These are phyloP conservation scores for Chalcis sispes DNA, from an alignment of 2,888 invertebrate genomes.

Conservation along the genomic window DNA sequence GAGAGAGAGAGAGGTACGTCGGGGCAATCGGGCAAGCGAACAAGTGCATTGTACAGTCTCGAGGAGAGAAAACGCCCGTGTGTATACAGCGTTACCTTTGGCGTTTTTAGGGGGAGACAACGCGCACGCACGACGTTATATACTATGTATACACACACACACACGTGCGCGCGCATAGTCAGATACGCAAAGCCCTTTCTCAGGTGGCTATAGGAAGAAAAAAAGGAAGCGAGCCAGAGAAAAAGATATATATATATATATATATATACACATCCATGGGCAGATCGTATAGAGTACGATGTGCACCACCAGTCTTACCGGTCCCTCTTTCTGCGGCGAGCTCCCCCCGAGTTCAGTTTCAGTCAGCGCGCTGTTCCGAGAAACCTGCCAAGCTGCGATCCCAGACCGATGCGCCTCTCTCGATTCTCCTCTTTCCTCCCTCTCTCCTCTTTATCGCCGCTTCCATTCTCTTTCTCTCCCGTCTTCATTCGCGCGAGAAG, in stretches of 20 bases:
- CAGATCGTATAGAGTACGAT: no score
- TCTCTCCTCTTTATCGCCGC: not conserved
- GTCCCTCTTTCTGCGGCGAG: constrained; percentile 5
- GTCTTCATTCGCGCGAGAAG: not conserved
- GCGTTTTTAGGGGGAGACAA: not conserved
- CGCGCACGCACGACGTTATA: no score
- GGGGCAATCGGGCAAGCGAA: not conserved
- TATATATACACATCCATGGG: no score
- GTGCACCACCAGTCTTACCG: constrained; percentile 25
- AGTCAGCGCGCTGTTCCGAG: constrained; percentile 19
- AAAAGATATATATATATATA: no score
- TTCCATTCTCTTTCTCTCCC: not conserved
- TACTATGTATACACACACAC: not conserved
- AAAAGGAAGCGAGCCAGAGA: constrained; percentile 13
- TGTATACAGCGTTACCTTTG: constrained; percentile 33
- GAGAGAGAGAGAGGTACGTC: no score
- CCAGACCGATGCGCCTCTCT: constrained; percentile 24
- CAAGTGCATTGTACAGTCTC: constrained; percentile 43
- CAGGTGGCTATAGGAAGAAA: no score
- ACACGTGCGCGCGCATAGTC: not conserved
- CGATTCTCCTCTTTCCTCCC: constrained; percentile 13
- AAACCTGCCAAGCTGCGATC: constrained; percentile 42
- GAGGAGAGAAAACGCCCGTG: constrained; percentile 14
- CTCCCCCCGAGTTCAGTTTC: no score
- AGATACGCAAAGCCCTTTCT: no score